Conservation (phyloP, 2,888 invertebrate genomes). For the Sicus ferrugineus region DNA sequence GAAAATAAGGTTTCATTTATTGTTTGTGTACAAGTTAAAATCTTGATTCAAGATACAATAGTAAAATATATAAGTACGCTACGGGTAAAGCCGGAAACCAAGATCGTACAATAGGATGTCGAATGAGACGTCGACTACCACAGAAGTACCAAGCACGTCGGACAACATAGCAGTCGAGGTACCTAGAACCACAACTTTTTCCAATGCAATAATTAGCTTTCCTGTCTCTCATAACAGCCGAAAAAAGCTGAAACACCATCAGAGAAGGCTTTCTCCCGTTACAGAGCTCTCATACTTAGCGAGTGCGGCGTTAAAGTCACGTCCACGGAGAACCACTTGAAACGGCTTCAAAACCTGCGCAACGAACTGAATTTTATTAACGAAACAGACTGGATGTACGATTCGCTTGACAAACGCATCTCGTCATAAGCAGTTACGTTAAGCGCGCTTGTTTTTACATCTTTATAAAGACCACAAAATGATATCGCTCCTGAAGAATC, state of each 20-base stretch:
- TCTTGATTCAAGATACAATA: neutral
- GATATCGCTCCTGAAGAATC: constrained; percentile 65
- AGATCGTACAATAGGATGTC: constrained; percentile 13
- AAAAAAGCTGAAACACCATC: constrained; percentile 42
- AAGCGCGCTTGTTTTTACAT: neutral
- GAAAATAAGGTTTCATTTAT: neutral
- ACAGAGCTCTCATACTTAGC: constrained; percentile 50
- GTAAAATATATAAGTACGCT: neutral
- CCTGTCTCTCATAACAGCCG: constrained; percentile 19
- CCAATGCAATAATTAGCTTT: neutral
- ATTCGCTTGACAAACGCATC: constrained; percentile 70
- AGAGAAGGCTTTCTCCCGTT: constrained; percentile 53
- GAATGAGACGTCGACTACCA: constrained; percentile 16
- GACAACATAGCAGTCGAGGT: constrained; percentile 16
- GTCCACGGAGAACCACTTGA: constrained; percentile 74
- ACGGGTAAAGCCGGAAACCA: neutral
- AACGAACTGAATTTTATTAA: constrained; percentile 81
- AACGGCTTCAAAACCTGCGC: constrained; percentile 74
- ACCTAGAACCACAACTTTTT: neutral
- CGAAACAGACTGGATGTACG: constrained; percentile 83
- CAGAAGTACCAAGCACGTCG: constrained; percentile 23
- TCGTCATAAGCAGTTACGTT: constrained; percentile 42
- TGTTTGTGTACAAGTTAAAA: neutral
- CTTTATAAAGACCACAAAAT: constrained; percentile 53
- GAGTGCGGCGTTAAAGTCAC: constrained; percentile 65